These are phyloP conservation scores for Gymnarchus niloticus DNA, from an alignment of 2,113 vertebrate genomes.

Conservation along the genomic window DNA sequence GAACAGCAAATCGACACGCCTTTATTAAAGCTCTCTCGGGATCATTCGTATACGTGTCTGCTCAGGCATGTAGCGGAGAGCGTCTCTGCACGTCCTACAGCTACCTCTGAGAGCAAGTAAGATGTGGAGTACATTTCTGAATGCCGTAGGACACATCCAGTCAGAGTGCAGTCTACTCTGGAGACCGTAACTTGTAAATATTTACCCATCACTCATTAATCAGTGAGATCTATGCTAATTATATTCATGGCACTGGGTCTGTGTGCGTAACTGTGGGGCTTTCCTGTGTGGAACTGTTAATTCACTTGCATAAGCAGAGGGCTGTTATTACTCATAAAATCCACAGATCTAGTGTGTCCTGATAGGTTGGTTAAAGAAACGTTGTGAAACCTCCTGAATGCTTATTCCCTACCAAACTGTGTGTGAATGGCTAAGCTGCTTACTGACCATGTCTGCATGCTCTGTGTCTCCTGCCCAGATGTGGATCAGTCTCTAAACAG, in stretches of 20 bases:
- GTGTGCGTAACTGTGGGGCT: background rate
- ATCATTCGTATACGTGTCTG: background rate
- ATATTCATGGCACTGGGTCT: background rate
- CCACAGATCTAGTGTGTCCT: background rate
- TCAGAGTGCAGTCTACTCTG: background rate
- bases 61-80: background rate
- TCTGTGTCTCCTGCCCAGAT: background rate
- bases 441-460: background rate
- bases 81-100: background rate
- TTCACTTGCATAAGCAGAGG: background rate
- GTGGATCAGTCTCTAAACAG: background rate
- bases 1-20: background rate
- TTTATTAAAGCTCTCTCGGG: conserved; percentile 32
- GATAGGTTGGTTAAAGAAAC: background rate
- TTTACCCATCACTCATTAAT: background rate
- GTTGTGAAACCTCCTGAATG: background rate
- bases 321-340: background rate
- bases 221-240: background rate
- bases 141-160: background rate
- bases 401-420: background rate
- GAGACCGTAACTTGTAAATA: background rate
- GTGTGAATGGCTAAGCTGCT: background rate
- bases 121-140: background rate
- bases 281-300: background rate
- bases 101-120: background rate